Percentiles rank a stretch among this genome's conserved stretches.
Evolutionary conservation across 2,113 vertebrate genomes (phyloP).

Genomic region (Emydocephalus ijimae): DNA sequence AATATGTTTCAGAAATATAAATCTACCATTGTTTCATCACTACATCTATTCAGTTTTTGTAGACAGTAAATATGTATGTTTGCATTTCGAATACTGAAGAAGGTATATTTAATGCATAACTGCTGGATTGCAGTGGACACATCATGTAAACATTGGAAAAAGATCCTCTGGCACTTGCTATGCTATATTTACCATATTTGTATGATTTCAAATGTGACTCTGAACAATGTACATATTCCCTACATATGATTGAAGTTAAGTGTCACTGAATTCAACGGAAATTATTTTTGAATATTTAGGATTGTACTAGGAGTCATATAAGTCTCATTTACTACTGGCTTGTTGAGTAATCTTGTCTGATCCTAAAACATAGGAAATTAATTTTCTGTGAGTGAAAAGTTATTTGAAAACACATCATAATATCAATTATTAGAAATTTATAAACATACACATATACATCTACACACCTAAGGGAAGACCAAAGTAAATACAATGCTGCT

Average conservation of each 20-base stretch:
- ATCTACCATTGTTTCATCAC: background rate
- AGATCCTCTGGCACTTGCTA: background rate
- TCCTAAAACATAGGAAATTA: background rate
- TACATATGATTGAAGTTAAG: background rate
- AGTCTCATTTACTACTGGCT: background rate
- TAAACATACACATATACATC: background rate
- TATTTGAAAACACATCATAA: background rate
- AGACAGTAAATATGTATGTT: background rate
- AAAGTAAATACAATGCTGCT: background rate
- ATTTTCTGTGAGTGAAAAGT: background rate
- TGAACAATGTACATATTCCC: background rate
- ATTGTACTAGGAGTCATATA: background rate
- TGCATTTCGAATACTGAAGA: background rate
- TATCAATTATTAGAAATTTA: background rate
- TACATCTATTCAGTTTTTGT: background rate
- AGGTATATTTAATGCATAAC: background rate
- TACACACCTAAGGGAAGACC: background rate
- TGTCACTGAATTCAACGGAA: background rate
- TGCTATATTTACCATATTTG: background rate
- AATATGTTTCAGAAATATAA: background rate
- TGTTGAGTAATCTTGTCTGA: background rate
- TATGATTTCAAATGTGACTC: background rate
- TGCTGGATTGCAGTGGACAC: background rate
- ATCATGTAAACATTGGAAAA: background rate
- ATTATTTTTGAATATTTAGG: background rate